phyloP scores from a whole-genome alignment of 2,888 invertebrate genomes.

The Cetonia aurata region DNA sequence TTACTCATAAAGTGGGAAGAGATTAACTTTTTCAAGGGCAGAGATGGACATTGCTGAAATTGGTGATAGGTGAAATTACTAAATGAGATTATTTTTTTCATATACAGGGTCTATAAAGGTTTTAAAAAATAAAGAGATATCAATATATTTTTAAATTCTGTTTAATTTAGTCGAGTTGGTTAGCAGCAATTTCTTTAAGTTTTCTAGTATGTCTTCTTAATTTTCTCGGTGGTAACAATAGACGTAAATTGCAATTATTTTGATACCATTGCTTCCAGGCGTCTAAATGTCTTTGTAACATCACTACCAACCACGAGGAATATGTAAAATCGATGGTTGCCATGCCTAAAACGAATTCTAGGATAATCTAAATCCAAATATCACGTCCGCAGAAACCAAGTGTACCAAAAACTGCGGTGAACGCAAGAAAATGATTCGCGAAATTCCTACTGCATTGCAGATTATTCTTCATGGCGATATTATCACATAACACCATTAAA shows the following conservation, averaged over 20 bases:
- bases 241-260: conserved; percentile 60
- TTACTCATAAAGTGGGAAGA: conserved; percentile 78
- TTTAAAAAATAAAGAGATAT: conserved; percentile 9
- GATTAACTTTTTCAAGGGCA: conserved; percentile 69
- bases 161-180: conserved; percentile 34
- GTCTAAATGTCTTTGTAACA: conserved; percentile 62
- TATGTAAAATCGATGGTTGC: conserved; percentile 66
- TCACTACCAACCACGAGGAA: conserved; percentile 65
- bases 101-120: conserved; percentile 29
- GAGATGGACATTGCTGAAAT: not conserved
- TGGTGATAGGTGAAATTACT: conserved; percentile 18
- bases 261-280: conserved; percentile 65
- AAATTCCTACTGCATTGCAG: conserved; percentile 55
- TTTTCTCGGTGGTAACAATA: conserved; percentile 62
- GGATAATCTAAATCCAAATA: conserved; percentile 2
- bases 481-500: conserved; percentile 65
- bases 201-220: conserved; percentile 38
- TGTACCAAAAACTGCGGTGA: conserved; percentile 63
- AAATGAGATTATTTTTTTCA: conserved; percentile 18
- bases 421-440: conserved; percentile 61
- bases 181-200: conserved; percentile 25
- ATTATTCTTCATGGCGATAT: conserved; percentile 58
- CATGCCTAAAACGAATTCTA: conserved; percentile 54
- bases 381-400: conserved; percentile 9
- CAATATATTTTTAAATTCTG: not conserved